A percentile compares a stretch with the other conserved stretches of the same genome.
Conservation (phyloP, 2,113 vertebrate species). For the Cinclus cinclus region DNA sequence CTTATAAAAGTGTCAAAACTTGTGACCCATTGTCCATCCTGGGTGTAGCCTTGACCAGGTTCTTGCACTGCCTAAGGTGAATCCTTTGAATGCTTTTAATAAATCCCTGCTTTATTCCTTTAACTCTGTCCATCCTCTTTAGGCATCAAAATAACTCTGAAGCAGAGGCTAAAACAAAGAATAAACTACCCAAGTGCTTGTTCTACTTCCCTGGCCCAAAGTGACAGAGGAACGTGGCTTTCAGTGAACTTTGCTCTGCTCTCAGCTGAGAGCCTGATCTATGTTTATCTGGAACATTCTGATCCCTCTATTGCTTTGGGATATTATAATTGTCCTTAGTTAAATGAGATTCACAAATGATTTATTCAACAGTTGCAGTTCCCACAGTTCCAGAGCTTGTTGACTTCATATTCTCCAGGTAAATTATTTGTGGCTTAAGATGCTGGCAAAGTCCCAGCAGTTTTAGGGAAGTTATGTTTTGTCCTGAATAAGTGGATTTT, state of each 20-base stretch:
- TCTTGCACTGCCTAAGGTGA: not conserved
- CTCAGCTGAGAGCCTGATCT: not conserved
- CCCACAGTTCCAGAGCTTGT: constrained; percentile 37
- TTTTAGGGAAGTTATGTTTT: constrained; percentile 18
- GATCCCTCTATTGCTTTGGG: not conserved
- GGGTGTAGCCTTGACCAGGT: not conserved
- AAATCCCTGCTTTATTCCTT: not conserved
- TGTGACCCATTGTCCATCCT: not conserved
- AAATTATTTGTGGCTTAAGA: constrained; percentile 35
- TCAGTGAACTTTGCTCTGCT: not conserved
- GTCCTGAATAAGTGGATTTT: not conserved
- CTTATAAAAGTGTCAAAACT: not conserved
- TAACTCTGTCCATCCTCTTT: not conserved
- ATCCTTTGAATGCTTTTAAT: not conserved
- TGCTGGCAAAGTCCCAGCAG: not conserved
- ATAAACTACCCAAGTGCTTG: not conserved
- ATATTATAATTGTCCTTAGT: not conserved
- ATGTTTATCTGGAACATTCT: not conserved
- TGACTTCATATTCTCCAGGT: constrained; percentile 8
- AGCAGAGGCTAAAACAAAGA: not conserved
- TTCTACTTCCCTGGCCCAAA: not conserved
- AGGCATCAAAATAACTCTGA: not conserved
- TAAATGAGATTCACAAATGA: constrained; percentile 10
- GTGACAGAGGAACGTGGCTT: not conserved
- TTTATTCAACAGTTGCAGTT: constrained; percentile 39